Evolutionary conservation across 1,140 invertebrate genomes (phyloP), one percentile per base, ranked within the genome.

Genomic region (Phymorhynchus buccinoides): DNA sequence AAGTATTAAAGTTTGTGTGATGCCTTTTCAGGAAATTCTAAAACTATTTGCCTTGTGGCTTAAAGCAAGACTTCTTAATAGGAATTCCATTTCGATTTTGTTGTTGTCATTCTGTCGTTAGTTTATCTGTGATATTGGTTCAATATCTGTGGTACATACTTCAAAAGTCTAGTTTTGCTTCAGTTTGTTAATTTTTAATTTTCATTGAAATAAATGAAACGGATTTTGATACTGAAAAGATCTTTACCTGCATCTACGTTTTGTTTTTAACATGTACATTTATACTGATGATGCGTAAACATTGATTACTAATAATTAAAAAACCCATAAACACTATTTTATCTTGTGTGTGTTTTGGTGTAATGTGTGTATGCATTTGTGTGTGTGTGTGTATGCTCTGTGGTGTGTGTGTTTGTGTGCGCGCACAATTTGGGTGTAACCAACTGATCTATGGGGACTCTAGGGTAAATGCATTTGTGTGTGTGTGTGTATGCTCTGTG

Each of bases 121-220:
- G 16, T 79, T 44, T 79, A 42, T 79, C 44, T 44, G 44, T 79
- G 77, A 79, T 52, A 44, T 27, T 42, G 9, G 30, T 79, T 79
- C 3, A 32, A 32, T 39, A 39, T 39, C 12, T 9, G n/a, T 79
- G 39, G 14, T 79, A n/a, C 35, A 22, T 77, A 3, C 35, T 12
- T 32, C 35, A 77, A 32, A 32, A 32, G n/a, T 18, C 41, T 77
- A 44, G 41, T 79, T 42, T 39, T 39, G 32, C 3, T 79, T 35
- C 27, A 12, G 14, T 77, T 32, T 42, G 41, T 77, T 27, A 18
- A 12, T 3, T 12, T 77, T 41, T 77, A 14, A 12, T 73, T 32
- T 77, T 27, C n/a, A n/a, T 77, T 27, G 22, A 27, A 62, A 27
- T 22, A 62, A 27, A 62, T 4, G 6, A 27, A 22, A 22, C 22